Base-by-base conservation (phyloP, 1,140 invertebrate genomes). In the Hylaeus volcanicus region DNA sequence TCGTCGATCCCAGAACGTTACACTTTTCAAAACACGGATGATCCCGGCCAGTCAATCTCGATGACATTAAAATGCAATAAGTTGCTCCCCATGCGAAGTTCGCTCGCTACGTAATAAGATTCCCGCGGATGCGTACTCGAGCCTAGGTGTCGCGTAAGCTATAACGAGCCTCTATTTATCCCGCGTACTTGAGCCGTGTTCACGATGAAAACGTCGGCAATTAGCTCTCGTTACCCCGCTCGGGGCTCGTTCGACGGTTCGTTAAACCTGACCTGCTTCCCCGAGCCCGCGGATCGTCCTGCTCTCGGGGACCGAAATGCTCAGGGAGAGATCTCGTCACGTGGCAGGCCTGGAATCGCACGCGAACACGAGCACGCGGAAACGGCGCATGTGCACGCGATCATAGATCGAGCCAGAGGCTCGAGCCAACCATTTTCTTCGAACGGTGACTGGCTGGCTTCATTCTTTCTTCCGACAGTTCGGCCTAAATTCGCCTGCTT, bases 231-330 rank as follows among this genome's bases (percentile, higher is more conserved):
- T 77, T 82, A 72, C 61, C 56, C 53, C n/a, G 61, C 60, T 66
- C 66, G 68, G n/a, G 48, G 68, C 48, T 68, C 63, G 66, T 71
- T 72, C 75, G 69, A 73, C 75, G 76, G 76, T 82, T 82, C 81
- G 81, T 79, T 82, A 82, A 77, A 77, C 79, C 79, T 81, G 79
- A 77, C 79, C 79, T 37, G 79, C 43, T 81, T 70, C 63, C 51
- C 26, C 5, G 15, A 39, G 74, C 51, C 41, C 74, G 53, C 51
- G 79, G 43, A 60, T 68, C 65, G 73, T 60, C 73, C 55, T 14
- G 64, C 3, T 26, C 48, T 5, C 37, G 45, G 9, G 45, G 51
- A 61, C 63, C 55, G n/a, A 39, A 26, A 51, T 15, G 56, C 9
- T 8, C 43, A 6, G 9, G 6, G 11, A 43, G 51, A 43, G 56